These are phyloP conservation scores for Dioctria linearis DNA, from an alignment of 2,888 invertebrate genomes.

Conservation along the genomic window DNA sequence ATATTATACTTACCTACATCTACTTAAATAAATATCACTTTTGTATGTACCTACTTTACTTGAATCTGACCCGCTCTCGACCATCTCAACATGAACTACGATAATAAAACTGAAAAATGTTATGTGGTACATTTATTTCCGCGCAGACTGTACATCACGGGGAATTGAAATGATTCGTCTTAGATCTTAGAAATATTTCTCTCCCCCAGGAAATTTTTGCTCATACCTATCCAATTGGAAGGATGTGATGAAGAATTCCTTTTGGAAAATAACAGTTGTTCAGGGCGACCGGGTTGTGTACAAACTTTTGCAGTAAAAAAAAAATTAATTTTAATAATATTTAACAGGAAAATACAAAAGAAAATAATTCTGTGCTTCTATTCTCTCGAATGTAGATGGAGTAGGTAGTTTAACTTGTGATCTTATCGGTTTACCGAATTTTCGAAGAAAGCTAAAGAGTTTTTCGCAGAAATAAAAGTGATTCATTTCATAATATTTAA, in stretches of 20 bases:
- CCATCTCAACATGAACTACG: too few species aligned
- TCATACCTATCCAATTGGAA: slow-evolving; percentile 19
- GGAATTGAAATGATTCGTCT: background rate
- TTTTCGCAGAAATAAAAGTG: background rate
- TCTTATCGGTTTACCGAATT: background rate
- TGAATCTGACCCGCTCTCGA: too few species aligned
- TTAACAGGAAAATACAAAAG: background rate
- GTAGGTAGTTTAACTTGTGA: background rate
- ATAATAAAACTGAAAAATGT: background rate
- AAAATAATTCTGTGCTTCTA: background rate
- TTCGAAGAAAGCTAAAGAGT: background rate
- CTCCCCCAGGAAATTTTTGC: slow-evolving; percentile 1
- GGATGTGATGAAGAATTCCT: slow-evolving; percentile 28
- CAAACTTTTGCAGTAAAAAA: slow-evolving; percentile 8
- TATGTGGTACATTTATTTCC: background rate
- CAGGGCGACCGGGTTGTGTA: slow-evolving; percentile 48
- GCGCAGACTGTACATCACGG: background rate
- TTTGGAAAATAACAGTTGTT: slow-evolving; percentile 48
- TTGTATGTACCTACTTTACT: too few species aligned
- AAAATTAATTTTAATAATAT: background rate
- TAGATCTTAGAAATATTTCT: background rate
- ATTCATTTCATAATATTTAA: background rate
- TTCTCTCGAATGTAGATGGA: background rate
- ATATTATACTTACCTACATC: too few species aligned
- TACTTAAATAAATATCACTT: too few species aligned